Evolutionary conservation across 2,888 invertebrate species (phyloP).

Genomic region (Buathra laborator): DNA sequence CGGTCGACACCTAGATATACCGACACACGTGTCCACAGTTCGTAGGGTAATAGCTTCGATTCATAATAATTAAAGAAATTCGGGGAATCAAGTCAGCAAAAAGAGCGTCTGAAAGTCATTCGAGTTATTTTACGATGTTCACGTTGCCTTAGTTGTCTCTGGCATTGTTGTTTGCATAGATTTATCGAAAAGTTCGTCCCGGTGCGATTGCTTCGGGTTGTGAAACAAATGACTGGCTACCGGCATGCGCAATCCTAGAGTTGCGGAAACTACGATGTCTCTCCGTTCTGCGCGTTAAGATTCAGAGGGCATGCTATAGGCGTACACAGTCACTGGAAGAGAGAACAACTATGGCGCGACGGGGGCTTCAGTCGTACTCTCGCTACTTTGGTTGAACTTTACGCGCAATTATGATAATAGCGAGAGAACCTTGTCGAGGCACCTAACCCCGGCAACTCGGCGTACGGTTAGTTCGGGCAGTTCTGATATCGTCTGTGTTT

Average conservation of each 20-base stretch:
- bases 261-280: conserved; percentile 56
- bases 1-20: conserved; percentile 23
- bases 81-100: background rate
- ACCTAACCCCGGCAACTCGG: conserved; percentile 70
- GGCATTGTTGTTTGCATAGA: conserved; percentile 18
- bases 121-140: background rate
- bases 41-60: conserved; percentile 11
- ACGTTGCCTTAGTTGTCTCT: background rate
- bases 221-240: conserved; percentile 40
- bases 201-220: conserved; percentile 27
- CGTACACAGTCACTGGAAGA: conserved; percentile 6
- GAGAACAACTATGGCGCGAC: conserved; percentile 37
- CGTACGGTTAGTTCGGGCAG: conserved; percentile 79
- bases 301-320: conserved; percentile 23
- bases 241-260: conserved; percentile 50
- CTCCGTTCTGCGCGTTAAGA: conserved; percentile 38
- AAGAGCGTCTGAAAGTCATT: background rate
- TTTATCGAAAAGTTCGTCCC: conserved; percentile 39
- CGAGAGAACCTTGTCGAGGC: conserved; percentile 76
- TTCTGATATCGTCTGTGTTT: conserved; percentile 85
- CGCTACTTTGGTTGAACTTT: conserved; percentile 66
- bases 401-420: conserved; percentile 84
- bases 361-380: conserved; percentile 61
- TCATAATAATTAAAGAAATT: conserved; percentile 8
- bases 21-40: conserved; percentile 8